Evolutionary conservation across 2,797 vertebrate species (phyloP).

Genomic region (Helarctos malayanus): DNA sequence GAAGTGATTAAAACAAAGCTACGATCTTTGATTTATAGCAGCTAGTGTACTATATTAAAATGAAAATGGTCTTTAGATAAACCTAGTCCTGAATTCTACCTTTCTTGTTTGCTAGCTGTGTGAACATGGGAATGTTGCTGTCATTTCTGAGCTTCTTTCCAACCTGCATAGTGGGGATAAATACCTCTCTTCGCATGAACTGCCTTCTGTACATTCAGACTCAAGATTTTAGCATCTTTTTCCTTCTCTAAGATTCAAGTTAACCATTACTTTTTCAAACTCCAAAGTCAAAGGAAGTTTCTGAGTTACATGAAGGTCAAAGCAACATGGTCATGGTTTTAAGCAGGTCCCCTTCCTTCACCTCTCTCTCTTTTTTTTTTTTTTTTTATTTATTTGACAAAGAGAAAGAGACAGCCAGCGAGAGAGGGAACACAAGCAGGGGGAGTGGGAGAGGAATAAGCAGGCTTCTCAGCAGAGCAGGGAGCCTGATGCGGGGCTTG

Average conservation of each 20-base stretch:
- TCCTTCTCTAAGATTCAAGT: not conserved
- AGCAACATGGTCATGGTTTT: not conserved
- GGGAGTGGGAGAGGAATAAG: too few relatives aligned
- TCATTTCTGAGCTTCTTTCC: not conserved
- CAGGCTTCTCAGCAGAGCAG: too few relatives aligned
- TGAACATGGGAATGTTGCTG: not conserved
- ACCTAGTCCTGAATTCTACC: not conserved
- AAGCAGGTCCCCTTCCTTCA: not conserved
- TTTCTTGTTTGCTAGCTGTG: not conserved
- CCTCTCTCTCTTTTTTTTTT: not conserved
- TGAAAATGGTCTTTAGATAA: not conserved
- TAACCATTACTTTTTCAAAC: not conserved
- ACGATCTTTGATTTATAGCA: not conserved
- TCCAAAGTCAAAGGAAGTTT: not conserved
- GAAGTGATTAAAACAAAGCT: not conserved
- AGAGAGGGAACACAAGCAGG: too few relatives aligned
- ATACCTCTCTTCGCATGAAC: not conserved
- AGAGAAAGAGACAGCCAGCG: too few relatives aligned
- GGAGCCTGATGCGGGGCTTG: too few relatives aligned
- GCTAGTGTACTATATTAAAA: not conserved
- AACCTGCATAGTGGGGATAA: not conserved
- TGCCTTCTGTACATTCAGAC: not conserved
- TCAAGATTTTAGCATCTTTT: not conserved
- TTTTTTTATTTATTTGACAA: too few relatives aligned
- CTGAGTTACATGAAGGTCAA: not conserved